Base-by-base conservation (phyloP, 2,888 invertebrate species). In the Aporophyla nigra region DNA sequence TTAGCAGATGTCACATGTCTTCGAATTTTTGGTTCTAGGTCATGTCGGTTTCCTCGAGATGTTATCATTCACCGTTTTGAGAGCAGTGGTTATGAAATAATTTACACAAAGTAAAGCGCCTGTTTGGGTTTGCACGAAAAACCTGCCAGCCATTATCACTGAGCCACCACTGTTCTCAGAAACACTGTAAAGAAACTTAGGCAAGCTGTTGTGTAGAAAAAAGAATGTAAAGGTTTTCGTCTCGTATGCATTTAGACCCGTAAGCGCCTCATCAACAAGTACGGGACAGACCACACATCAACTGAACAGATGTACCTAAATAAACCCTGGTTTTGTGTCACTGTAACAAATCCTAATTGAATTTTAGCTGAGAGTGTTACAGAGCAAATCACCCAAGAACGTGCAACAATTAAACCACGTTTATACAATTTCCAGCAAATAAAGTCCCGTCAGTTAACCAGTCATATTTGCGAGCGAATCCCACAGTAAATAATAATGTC, bases 401-500 rank as follows among this genome's bases (percentile, higher is more conserved):
- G 71, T 71, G 69, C 51, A 54, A 58, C 80, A 78, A 76, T 78
- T 77, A 74, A 61, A 49, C 70, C 61, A 54, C 59, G 67, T 76
- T 74, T 65, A 76, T 56, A 73, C 61, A 68, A 79, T 79, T 77
- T 68, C 40, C 81, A 71, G 71, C 77, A 84, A 68, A 81, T 70
- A 78, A 67, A 74, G n/a, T 33, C 40, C 62, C 61, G n/a, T 82
- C 87, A 87, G 86, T 86, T 86, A 85, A 75, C 69, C 82, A 82
- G 76, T 80, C 76, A 84, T 87, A 87, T 87, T 87, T 84, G 77
- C 77, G 58, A 71, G 59, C 43, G 72, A 77, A 84, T 87, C 78
- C 71, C 75, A 74, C 70, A 76, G 80, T 86, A 85, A 86, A 88
- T 88, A 86, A 87, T 84, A 81, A 88, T 83, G 86, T 88, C 89